Evolutionary conservation across 2,888 invertebrate genomes (phyloP), one percentile per base, ranked within the genome.

Genomic region (Dicycla oo): DNA sequence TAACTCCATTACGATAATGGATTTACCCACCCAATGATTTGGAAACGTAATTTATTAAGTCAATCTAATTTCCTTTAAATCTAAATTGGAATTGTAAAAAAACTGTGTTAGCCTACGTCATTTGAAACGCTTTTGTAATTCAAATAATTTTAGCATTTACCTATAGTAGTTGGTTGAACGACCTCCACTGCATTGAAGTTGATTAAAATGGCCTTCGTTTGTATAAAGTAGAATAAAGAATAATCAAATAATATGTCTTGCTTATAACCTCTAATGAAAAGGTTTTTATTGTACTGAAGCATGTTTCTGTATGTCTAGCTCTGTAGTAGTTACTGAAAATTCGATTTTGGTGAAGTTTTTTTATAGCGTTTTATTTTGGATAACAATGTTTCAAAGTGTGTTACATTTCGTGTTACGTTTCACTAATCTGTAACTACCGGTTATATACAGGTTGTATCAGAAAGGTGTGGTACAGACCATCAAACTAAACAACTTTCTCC

Each of bases 41-140:
- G 80, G 80, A 84, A 86, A 87, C 73, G 67, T 84, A 85, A 87
- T 87, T 88, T 85, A 84, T 84, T 85, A 77, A 74, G 70, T 80
- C 80, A 80, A 83, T 80, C 72, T 83, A 85, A 87, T 87, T 86
- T 85, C 83, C 80, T 83, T 80, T 68, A 72, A 74, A 72, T 66
- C 23, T 56, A 53, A 79, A 83, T 74, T 62, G 64, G 62, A 69
- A 64, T 78, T 71, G 53, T 73, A 43, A 75, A 73, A 78, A 76
- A 62, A 56, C 38, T 23, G 5, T 58, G 54, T 78, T 66, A 66
- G 60, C 70, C 45, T 81, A 71, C 49, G 58, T 56, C 26, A 57
- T 80, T 83, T 69, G 40, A 75, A 74, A 47, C 38, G 49, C 49
- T 75, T 75, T 82, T 74, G 75, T 75, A 57, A 74, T 60, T 81